Evolutionary conservation across 2,113 vertebrate genomes (phyloP).

Genomic region (Nerophis lumbriciformis): DNA sequence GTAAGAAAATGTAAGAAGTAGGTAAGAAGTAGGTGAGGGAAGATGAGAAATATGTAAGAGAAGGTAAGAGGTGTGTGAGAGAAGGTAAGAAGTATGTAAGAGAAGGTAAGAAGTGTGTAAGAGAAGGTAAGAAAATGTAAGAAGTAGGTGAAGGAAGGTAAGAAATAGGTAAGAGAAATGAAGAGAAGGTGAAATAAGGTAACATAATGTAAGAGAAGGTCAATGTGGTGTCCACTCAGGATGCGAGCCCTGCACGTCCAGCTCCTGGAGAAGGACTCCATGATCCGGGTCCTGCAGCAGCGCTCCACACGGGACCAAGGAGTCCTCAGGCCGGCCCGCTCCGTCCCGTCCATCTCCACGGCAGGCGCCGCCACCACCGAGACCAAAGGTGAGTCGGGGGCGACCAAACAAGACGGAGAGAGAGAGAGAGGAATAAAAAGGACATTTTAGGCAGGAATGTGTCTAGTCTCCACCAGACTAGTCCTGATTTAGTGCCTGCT

Average conservation of each 20-base stretch:
- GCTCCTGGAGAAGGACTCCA: conserved; percentile 91
- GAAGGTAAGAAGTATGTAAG: too few species aligned
- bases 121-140: too few species aligned
- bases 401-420: conserved; percentile 13
- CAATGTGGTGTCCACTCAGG: conserved; percentile 49
- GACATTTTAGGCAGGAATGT: conserved; percentile 62
- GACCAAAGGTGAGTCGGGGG: conserved; percentile 59
- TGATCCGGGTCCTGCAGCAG: conserved; percentile 95
- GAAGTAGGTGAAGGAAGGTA: too few species aligned
- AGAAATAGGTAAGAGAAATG: too few species aligned
- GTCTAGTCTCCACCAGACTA: conserved; percentile 65
- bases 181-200: too few species aligned
- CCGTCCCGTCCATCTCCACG: conserved; percentile 82
- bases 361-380: conserved; percentile 23
- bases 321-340: conserved; percentile 80
- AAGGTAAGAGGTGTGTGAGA: too few species aligned
- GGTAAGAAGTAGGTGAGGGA: too few species aligned
- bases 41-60: too few species aligned
- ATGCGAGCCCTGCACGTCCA: conserved; percentile 88
- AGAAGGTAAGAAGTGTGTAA: too few species aligned
- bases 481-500: conserved; percentile 53
- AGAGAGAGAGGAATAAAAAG: not conserved
- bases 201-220: too few species aligned
- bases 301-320: conserved; percentile 83
- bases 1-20: too few species aligned